Percentiles rank a stretch among this genome's conserved stretches.
Conservation (phyloP, 2,797 vertebrate species). For the Gadopsis bispinosus region DNA sequence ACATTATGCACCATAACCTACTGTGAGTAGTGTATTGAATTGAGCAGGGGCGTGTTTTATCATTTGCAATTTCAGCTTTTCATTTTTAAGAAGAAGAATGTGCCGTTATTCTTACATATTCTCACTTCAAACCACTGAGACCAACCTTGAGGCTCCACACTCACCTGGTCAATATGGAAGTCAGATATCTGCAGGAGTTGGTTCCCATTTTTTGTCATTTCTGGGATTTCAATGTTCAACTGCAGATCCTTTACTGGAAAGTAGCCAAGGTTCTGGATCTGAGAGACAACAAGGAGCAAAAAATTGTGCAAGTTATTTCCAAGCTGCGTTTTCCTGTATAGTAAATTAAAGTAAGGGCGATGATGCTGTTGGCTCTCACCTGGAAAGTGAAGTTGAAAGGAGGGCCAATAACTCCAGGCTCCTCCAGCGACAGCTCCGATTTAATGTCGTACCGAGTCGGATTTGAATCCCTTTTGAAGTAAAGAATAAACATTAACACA, state of each 20-base stretch:
- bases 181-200: constrained; percentile 89
- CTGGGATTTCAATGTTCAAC: constrained; percentile 91
- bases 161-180: constrained; percentile 88
- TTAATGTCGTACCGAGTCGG: constrained; percentile 85
- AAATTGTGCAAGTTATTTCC: constrained; percentile 12
- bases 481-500: constrained; percentile 19
- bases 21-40: too few relatives aligned
- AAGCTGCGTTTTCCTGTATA: constrained; percentile 3
- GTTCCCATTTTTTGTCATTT: constrained; percentile 92
- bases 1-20: too few relatives aligned
- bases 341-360: background rate
- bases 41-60: too few relatives aligned
- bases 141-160: background rate
- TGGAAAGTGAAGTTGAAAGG: constrained; percentile 92
- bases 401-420: constrained; percentile 84
- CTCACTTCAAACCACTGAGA: background rate
- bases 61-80: too few relatives aligned
- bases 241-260: constrained; percentile 90
- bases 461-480: constrained; percentile 85
- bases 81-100: too few relatives aligned
- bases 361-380: constrained; percentile 76
- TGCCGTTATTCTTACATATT: background rate
- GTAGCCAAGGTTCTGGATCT: constrained; percentile 96
- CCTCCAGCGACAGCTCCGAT: constrained; percentile 89
- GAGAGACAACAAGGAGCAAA: constrained; percentile 19